Percentiles rank a stretch among this genome's conserved stretches.
These are phyloP conservation scores for Corvus hawaiiensis DNA, from an alignment of 2,113 vertebrate genomes.

Conservation along the genomic window DNA sequence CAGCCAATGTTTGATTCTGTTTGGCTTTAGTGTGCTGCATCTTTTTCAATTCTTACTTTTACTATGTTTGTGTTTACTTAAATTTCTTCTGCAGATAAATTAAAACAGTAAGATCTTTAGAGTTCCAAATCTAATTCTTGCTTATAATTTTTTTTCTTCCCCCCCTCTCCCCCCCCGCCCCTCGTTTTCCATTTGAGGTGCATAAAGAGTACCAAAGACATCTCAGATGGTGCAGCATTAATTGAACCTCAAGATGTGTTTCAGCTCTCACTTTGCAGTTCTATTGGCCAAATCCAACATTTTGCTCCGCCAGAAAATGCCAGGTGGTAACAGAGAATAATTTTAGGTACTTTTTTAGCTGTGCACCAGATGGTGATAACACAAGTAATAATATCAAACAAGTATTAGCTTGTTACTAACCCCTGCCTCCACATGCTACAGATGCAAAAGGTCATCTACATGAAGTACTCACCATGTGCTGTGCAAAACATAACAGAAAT, in stretches of 20 bases:
- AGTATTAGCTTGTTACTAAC: neutral
- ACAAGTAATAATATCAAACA: constrained; percentile 7
- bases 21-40: neutral
- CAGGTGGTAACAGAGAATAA: constrained; percentile 1
- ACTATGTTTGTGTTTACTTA: neutral
- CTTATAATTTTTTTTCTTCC: neutral
- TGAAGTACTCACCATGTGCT: neutral
- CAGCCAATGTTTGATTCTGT: neutral
- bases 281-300: neutral
- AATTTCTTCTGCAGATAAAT: neutral
- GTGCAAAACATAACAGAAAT: neutral
- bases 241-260: neutral
- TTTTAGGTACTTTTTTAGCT: constrained; percentile 36
- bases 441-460: neutral
- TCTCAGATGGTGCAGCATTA: neutral
- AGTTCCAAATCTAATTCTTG: neutral
- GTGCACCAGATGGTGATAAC: neutral
- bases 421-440: neutral
- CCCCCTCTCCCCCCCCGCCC: accelerated
- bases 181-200: neutral
- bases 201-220: neutral
- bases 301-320: constrained; percentile 12
- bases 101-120: neutral
- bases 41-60: neutral
- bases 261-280: neutral